Conservation (phyloP, 2,113 vertebrate species). For the Anarrhichthys ocellatus region DNA sequence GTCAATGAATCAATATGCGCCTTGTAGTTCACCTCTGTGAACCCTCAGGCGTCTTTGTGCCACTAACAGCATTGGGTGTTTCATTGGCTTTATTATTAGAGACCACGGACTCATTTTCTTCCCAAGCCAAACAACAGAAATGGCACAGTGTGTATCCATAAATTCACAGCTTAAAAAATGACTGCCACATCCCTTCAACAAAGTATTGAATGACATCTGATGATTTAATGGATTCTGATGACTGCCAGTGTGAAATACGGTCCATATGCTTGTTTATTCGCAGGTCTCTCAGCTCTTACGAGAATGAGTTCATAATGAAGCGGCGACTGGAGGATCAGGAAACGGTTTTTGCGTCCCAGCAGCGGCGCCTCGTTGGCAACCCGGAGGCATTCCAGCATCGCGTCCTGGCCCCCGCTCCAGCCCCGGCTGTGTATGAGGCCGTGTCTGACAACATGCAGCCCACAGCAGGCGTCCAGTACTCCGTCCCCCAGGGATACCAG, state of each 20-base stretch:
- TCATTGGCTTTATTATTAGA: not conserved
- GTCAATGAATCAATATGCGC: slow-evolving; percentile 2
- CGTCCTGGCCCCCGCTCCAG: slow-evolving; percentile 93
- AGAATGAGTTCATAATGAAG: slow-evolving; percentile 99
- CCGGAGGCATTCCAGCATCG: slow-evolving; percentile 94
- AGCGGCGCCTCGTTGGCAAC: slow-evolving; percentile 88
- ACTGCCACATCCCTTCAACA: slow-evolving; percentile 16
- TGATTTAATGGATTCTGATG: slow-evolving; percentile 23
- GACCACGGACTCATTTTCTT: not conserved
- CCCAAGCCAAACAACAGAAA: slow-evolving; percentile 5
- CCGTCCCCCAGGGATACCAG: slow-evolving; percentile 96
- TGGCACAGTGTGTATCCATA: slow-evolving; percentile 24
- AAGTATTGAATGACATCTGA: slow-evolving; percentile 18
- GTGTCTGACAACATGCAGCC: slow-evolving; percentile 95
- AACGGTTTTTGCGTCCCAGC: slow-evolving; percentile 93
- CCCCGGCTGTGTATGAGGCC: slow-evolving; percentile 89
- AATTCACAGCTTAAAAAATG: slow-evolving; percentile 16
- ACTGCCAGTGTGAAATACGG: slow-evolving; percentile 4
- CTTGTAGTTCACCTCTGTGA: slow-evolving; percentile 4
- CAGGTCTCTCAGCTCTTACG: slow-evolving; percentile 75
- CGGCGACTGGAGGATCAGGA: slow-evolving; percentile 98
- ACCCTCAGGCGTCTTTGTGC: not conserved
- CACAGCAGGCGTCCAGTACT: slow-evolving; percentile 94
- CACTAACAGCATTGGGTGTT: slow-evolving; percentile 15
- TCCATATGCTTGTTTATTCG: slow-evolving; percentile 26